A percentile compares a stretch with the other conserved stretches of the same genome.
These are phyloP conservation scores for Ariopsis seemanni DNA, from an alignment of 2,113 vertebrate genomes.

Conservation along the genomic window DNA sequence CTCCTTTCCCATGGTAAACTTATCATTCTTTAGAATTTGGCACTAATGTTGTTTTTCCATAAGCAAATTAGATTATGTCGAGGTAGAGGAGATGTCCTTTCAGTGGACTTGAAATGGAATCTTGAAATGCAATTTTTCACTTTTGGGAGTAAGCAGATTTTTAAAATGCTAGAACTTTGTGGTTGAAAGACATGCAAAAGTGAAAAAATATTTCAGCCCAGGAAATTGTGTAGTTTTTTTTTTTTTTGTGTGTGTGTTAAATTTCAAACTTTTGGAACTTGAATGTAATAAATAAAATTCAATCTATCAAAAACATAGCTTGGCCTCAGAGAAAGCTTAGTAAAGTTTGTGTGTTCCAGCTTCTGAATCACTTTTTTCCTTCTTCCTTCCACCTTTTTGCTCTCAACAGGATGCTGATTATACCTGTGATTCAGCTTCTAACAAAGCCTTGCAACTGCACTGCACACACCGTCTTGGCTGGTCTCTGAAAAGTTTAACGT, in stretches of 20 bases:
- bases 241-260: neutral
- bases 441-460: neutral
- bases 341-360: neutral
- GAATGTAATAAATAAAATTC: neutral
- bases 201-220: no score
- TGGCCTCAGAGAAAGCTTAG: neutral
- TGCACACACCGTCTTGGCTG: neutral
- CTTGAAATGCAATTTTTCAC: neutral
- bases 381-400: neutral
- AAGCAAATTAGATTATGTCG: neutral
- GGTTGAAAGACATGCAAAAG: neutral
- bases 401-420: slow-evolving; percentile 25
- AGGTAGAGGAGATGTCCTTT: no score
- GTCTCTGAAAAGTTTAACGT: slow-evolving; percentile 19
- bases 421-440: slow-evolving; percentile 2
- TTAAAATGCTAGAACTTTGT: neutral
- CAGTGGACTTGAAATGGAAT: neutral
- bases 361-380: neutral
- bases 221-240: neutral
- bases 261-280: neutral
- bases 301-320: neutral
- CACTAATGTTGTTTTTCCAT: neutral
- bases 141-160: neutral
- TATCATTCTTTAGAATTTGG: neutral
- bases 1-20: neutral